Evolutionary conservation across 2,113 vertebrate genomes (phyloP), one percentile per base, ranked within the genome.

Genomic region (Sinocyclocheilus grahami): DNA sequence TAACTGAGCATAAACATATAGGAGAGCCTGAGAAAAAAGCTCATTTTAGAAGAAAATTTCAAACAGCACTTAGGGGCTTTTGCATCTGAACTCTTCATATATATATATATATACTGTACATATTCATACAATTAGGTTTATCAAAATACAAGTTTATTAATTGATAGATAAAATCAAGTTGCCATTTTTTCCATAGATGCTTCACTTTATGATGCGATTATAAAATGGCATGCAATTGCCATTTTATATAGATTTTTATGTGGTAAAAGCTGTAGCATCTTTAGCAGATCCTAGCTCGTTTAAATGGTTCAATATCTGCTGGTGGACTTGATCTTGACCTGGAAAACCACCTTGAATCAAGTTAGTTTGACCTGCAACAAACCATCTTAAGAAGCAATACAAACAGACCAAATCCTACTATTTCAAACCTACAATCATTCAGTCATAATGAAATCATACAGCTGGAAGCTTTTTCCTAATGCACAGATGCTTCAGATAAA

Each of bases 401-500:
- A 71, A 71, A 8, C 42, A 76, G 2, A 12, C 13, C 12, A 48
- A 27, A 18, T 27, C 46, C 13, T 53, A 53, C 75, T 11, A 11
- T 20, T 51, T 53, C 24, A 5, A 55, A 42, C 18, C 18, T 51
- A 20, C 14, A n/a, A 33, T 22, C 22, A 10, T 0, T 9, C 33
- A 63, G 8, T 63, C 20, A 16, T 14, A 9, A 8, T 42, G 20
- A 24, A 62, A 63, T 80, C 22, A 80, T 1, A 39, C 58, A 14
- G 11, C 30, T 22, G 55, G 3, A 62, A 63, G 78, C 20, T 42
- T 80, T 63, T 53, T 63, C 58, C 60, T 24, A 48, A 48, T 27
- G 6, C 79, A 81, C 79, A 81, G 39, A 65, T 65, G 37, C 39
- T 63, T 63, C 33, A 24, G 33, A 48, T 48, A 67, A 65, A 81